These are phyloP conservation scores for Philaethria dido DNA, from an alignment of 2,888 invertebrate species.

Conservation along the genomic window DNA sequence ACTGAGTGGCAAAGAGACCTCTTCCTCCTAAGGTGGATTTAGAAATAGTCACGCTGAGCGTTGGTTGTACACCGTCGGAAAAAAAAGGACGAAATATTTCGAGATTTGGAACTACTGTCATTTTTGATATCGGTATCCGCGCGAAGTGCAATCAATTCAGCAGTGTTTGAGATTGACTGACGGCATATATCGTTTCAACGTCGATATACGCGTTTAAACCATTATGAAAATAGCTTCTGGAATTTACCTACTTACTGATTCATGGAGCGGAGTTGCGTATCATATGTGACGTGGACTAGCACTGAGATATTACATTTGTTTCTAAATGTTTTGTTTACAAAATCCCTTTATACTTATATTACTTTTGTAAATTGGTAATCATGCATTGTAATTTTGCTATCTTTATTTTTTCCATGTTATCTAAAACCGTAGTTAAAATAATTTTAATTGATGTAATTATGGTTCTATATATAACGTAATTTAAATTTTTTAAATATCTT, in stretches of 20 bases:
- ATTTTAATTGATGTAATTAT: no score
- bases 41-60: constrained; percentile 80
- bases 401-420: no score
- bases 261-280: constrained; percentile 62
- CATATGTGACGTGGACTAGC: constrained; percentile 66
- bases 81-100: constrained; percentile 19
- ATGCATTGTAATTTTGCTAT: no score
- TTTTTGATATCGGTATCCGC: constrained; percentile 13
- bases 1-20: constrained; percentile 86
- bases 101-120: constrained; percentile 21
- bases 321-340: neutral
- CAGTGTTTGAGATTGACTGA: constrained; percentile 46
- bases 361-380: no score
- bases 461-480: no score
- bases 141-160: constrained; percentile 36
- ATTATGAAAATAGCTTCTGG: constrained; percentile 77
- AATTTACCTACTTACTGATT: constrained; percentile 59
- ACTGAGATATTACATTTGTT: constrained; percentile 23
- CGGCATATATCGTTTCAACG: constrained; percentile 46
- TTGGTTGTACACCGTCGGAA: constrained; percentile 39
- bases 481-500: no score
- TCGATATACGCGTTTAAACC: constrained; percentile 61
- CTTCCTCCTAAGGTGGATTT: constrained; percentile 86
- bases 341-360: neutral
- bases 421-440: no score